These are phyloP conservation scores for Bruchidius siliquastri DNA, from an alignment of 2,888 invertebrate genomes.

Conservation along the genomic window DNA sequence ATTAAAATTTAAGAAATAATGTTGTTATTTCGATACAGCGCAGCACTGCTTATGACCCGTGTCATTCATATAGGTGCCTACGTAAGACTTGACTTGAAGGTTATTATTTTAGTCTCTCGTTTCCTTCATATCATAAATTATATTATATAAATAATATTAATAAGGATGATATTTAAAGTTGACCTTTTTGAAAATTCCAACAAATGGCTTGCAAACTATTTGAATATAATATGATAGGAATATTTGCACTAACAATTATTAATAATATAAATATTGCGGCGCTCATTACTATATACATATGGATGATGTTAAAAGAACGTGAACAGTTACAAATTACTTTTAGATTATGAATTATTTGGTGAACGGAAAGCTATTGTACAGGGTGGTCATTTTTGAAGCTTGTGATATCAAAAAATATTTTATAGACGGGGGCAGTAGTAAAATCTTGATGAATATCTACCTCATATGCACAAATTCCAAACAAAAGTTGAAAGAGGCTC, in stretches of 20 bases:
- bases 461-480: too few species aligned
- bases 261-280: neutral
- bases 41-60: neutral
- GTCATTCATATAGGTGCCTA: neutral
- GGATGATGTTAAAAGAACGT: neutral
- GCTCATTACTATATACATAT: neutral
- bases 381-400: neutral
- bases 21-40: neutral
- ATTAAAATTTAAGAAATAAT: neutral
- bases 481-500: too few species aligned
- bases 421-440: too few species aligned
- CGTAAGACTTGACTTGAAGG: neutral
- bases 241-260: neutral
- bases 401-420: too few species aligned
- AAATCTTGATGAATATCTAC: too few species aligned
- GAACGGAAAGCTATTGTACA: neutral
- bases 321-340: neutral
- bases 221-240: neutral
- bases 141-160: neutral
- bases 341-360: neutral
- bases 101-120: neutral
- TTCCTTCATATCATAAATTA: neutral
- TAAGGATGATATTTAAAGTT: neutral
- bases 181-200: neutral
- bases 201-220: neutral